Conservation (phyloP, 2,888 invertebrate species). For the Myathropa florea region DNA sequence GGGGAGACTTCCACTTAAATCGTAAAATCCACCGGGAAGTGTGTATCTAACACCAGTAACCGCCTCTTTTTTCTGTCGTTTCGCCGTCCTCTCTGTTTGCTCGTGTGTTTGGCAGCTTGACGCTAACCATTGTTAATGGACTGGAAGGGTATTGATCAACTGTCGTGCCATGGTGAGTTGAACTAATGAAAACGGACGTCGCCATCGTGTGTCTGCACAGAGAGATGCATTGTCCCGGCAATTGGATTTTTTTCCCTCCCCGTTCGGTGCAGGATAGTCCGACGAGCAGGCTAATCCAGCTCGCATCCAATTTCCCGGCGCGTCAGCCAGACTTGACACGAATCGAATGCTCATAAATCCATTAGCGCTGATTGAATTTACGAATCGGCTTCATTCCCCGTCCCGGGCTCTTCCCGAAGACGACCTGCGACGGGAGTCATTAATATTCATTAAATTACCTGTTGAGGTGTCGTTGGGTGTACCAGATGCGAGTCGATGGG, state of each 20-base stretch:
- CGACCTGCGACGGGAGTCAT: conserved; percentile 31
- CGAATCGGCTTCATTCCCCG: conserved; percentile 44
- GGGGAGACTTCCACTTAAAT: conserved; percentile 25
- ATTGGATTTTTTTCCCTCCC: background rate
- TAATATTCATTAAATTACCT: conserved; percentile 68
- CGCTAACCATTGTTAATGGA: conserved; percentile 30
- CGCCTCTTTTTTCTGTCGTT: background rate
- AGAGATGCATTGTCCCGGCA: background rate
- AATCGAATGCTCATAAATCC: conserved; percentile 55
- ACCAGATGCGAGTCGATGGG: background rate
- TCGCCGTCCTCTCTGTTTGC: background rate
- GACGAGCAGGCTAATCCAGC: conserved; percentile 13
- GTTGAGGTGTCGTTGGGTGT: conserved; percentile 36
- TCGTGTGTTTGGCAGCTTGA: conserved; percentile 3
- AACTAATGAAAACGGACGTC: conserved; percentile 49
- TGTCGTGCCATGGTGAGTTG: conserved; percentile 3
- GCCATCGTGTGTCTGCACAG: background rate
- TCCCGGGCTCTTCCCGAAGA: background rate
- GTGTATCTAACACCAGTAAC: background rate
- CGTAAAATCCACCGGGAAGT: conserved; percentile 23
- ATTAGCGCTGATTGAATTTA: conserved; percentile 64
- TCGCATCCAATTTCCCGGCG: background rate
- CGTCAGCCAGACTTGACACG: background rate
- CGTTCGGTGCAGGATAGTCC: no score
- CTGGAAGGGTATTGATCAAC: conserved; percentile 38